Evolutionary conservation across 2,888 invertebrate genomes (phyloP).

Genomic region (Orthosia gracilis): DNA sequence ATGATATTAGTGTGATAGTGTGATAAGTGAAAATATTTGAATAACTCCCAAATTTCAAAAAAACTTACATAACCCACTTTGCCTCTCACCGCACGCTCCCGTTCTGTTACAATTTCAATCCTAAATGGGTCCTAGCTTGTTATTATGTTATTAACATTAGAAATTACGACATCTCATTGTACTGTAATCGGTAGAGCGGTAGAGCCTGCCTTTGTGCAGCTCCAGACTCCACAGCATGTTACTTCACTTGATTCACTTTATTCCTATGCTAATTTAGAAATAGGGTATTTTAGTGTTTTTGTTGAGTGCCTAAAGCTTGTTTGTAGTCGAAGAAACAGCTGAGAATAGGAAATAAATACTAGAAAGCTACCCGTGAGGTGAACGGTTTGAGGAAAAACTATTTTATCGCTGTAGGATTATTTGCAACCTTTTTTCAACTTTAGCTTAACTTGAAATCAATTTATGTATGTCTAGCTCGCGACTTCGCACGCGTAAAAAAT

Average conservation of each 20-base stretch:
- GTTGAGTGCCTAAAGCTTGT: neutral
- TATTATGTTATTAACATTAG: conserved; percentile 88
- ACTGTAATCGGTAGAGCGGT: conserved; percentile 76
- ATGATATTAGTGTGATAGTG: too few relatives aligned
- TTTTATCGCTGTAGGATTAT: too few relatives aligned
- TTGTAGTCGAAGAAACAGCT: too few relatives aligned
- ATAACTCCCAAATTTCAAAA: neutral
- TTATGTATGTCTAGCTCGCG: too few relatives aligned
- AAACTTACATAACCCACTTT: conserved; percentile 52
- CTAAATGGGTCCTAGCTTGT: conserved; percentile 77
- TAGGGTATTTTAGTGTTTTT: conserved; percentile 9
- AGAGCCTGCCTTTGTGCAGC: conserved; percentile 55
- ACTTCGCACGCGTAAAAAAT: too few relatives aligned
- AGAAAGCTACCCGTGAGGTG: too few relatives aligned
- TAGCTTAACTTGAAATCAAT: too few relatives aligned
- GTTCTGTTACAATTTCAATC: conserved; percentile 74
- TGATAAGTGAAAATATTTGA: neutral
- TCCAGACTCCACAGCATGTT: conserved; percentile 45
- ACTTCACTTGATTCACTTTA: conserved; percentile 50
- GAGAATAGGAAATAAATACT: too few relatives aligned
- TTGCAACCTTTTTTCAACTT: too few relatives aligned
- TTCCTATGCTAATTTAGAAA: conserved; percentile 53
- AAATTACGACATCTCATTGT: conserved; percentile 87
- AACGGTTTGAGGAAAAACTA: too few relatives aligned
- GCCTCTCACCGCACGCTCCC: conserved; percentile 61